phyloP scores from a whole-genome alignment of 2,113 vertebrate species.

The Prionailurus viverrinus region DNA sequence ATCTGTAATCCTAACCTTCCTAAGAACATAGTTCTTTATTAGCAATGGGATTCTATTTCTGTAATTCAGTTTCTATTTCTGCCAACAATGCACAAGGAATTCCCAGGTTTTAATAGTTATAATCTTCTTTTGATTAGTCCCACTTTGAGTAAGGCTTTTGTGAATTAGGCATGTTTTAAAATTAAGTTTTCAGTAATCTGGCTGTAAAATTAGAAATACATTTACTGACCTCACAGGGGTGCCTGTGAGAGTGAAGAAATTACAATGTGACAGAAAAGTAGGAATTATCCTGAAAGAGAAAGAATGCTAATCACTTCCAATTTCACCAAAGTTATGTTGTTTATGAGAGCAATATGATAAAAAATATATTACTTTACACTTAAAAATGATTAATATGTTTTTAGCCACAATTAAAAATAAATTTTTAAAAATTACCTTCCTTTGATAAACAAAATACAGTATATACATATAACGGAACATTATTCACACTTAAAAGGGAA shows the following conservation, averaged over 20 bases:
- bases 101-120: constrained; percentile 7
- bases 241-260: background rate
- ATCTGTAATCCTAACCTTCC: constrained; percentile 1
- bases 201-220: constrained; percentile 1
- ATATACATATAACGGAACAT: background rate
- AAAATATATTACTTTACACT: constrained; percentile 85
- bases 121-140: constrained; percentile 19
- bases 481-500: constrained; percentile 26
- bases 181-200: constrained; percentile 41
- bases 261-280: constrained; percentile 20
- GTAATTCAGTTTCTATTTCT: constrained; percentile 33
- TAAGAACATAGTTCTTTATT: constrained; percentile 28
- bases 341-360: background rate
- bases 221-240: background rate
- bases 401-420: background rate
- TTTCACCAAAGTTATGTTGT: constrained; percentile 32
- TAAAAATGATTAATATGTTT: constrained; percentile 58
- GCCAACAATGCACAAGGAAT: constrained; percentile 29
- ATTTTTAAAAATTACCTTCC: background rate
- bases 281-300: constrained; percentile 19
- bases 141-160: background rate
- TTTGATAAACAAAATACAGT: background rate
- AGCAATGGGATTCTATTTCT: background rate
- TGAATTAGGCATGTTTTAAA: constrained; percentile 10
- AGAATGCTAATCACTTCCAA: constrained; percentile 26